phyloP scores from a whole-genome alignment of 1,140 invertebrate species.

The Caenorhabditis inopinata region DNA sequence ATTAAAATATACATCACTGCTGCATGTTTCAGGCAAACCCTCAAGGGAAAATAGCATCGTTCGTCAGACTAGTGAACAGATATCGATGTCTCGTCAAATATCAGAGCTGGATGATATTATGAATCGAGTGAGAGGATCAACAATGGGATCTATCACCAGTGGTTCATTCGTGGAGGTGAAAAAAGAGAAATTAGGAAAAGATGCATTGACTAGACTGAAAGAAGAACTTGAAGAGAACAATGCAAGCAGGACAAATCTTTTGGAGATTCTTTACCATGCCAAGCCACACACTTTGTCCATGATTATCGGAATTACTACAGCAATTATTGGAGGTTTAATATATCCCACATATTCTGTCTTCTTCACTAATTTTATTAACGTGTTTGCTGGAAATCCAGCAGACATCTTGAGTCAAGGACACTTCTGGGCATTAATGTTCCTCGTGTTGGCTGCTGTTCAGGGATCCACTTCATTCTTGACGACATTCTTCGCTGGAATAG shows the following conservation, averaged over 20 bases:
- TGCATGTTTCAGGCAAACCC: neutral
- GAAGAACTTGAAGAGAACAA: constrained; percentile 36
- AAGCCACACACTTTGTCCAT: neutral
- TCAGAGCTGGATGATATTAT: neutral
- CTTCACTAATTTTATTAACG: constrained; percentile 49
- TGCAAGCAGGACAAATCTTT: constrained; percentile 22
- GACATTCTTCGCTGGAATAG: constrained; percentile 54
- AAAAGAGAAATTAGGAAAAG: neutral
- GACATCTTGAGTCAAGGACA: constrained; percentile 54
- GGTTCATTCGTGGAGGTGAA: neutral
- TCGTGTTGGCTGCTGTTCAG: constrained; percentile 43
- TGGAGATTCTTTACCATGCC: constrained; percentile 30
- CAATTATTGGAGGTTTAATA: constrained; percentile 35
- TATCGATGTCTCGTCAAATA: constrained; percentile 9
- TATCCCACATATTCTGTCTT: constrained; percentile 54
- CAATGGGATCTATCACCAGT: constrained; percentile 16
- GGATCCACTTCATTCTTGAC: constrained; percentile 34
- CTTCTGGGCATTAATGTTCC: constrained; percentile 58
- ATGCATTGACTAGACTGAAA: neutral
- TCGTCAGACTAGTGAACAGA: neutral
- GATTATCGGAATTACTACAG: constrained; percentile 8
- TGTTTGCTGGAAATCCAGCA: constrained; percentile 50
- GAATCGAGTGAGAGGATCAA: neutral
- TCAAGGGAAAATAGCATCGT: neutral
- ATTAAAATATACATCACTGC: too few species aligned